Evolutionary conservation across 2,113 vertebrate genomes (phyloP).

Genomic region (Actenoides hombroni): DNA sequence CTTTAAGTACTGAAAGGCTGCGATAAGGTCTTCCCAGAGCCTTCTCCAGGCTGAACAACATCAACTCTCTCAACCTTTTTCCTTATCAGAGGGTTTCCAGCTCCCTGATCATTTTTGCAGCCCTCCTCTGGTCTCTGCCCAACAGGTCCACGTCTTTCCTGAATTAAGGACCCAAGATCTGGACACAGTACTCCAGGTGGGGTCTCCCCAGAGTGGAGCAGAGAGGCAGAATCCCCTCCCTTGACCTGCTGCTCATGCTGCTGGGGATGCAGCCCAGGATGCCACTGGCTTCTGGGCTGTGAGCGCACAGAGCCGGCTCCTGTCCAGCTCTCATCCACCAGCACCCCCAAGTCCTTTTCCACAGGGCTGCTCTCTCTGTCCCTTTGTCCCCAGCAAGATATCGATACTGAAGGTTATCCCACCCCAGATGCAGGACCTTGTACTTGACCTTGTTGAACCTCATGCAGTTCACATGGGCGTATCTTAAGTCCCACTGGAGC

Average conservation of each 20-base stretch:
- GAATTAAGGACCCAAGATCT: no score
- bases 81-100: not conserved
- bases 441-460: not conserved
- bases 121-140: not conserved
- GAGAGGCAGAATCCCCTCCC: not conserved
- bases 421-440: not conserved
- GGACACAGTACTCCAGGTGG: not conserved
- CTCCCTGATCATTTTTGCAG: not conserved
- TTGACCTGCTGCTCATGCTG: not conserved
- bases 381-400: not conserved
- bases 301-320: not conserved
- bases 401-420: not conserved
- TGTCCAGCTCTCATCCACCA: not conserved
- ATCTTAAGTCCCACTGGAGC: not conserved
- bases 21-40: accelerated
- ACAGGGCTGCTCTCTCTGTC: not conserved
- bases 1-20: not conserved
- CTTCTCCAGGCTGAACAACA: not conserved
- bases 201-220: not conserved
- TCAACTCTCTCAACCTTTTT: not conserved
- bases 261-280: not conserved
- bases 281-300: not conserved
- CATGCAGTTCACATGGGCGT: not conserved
- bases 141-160: not conserved
- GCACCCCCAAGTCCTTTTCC: not conserved